Conservation (phyloP, 2,888 invertebrate species). For the Oscheius sp. region DNA sequence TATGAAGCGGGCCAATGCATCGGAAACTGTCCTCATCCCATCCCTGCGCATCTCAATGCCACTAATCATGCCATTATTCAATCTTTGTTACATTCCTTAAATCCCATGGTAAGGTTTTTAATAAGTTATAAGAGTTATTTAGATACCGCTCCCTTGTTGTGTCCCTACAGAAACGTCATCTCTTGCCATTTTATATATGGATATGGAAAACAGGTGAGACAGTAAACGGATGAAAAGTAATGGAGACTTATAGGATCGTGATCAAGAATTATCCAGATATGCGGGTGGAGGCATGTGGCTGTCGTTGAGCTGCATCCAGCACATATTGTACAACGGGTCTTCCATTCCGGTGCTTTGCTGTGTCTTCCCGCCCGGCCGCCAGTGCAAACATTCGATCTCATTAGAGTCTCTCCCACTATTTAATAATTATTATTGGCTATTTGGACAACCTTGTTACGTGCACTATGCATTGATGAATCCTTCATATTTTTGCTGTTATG, state of each 20-base stretch:
- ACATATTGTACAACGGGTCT: conserved; percentile 22
- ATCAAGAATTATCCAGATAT: conserved; percentile 95
- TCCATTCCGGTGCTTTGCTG: conserved; percentile 31
- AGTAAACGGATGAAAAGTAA: neutral
- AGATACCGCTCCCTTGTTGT: conserved; percentile 94
- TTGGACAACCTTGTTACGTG: conserved; percentile 20
- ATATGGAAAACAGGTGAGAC: conserved; percentile 72
- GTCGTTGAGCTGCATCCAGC: conserved; percentile 71
- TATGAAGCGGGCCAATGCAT: conserved; percentile 91
- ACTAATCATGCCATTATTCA: conserved; percentile 99
- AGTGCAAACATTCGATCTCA: conserved; percentile 29
- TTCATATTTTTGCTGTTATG: neutral
- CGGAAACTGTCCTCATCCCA: conserved; percentile 92
- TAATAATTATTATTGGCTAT: conserved; percentile 27
- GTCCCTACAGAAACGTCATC: conserved; percentile 92
- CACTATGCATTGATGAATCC: conserved; percentile 20
- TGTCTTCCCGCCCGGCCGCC: conserved; percentile 31
- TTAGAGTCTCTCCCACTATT: conserved; percentile 29
- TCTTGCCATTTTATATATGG: conserved; percentile 94
- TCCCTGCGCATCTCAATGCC: conserved; percentile 91
- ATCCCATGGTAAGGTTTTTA: conserved; percentile 75
- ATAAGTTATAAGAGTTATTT: conserved; percentile 57
- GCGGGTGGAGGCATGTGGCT: conserved; percentile 97
- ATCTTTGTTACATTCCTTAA: conserved; percentile 91
- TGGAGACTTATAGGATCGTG: conserved; percentile 88